Conservation (phyloP, 2,888 invertebrate genomes). For the Quadriops clusia region DNA sequence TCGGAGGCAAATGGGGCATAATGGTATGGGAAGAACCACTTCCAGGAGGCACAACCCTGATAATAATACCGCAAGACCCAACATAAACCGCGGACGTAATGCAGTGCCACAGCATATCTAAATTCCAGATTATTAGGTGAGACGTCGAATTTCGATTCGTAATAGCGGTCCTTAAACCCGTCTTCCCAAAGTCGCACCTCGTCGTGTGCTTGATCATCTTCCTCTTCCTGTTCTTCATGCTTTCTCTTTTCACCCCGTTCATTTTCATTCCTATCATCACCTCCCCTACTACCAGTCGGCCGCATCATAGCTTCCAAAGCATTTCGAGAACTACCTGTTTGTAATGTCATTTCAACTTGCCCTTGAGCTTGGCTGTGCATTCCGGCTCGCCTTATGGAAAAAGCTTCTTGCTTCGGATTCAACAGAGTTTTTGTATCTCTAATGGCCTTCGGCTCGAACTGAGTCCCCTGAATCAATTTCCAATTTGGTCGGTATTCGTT, state of each 20-base stretch:
- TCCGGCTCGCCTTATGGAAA: constrained; percentile 52
- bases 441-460: constrained; percentile 71
- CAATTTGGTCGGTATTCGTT: constrained; percentile 50
- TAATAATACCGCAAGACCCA: constrained; percentile 99
- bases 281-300: constrained; percentile 25
- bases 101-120: constrained; percentile 77
- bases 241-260: constrained; percentile 44
- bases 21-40: constrained; percentile 99
- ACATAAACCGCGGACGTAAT: constrained; percentile 91
- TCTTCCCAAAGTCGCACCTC: constrained; percentile 91
- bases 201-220: constrained; percentile 71
- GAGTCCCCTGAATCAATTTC: constrained; percentile 55
- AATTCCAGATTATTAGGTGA: constrained; percentile 64
- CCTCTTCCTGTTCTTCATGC: constrained; percentile 39
- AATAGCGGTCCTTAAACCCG: constrained; percentile 97
- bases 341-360: no score
- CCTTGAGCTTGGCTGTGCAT: constrained; percentile 38
- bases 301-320: constrained; percentile 42
- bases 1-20: constrained; percentile 99
- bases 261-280: constrained; percentile 13
- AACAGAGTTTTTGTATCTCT: constrained; percentile 42
- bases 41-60: constrained; percentile 98
- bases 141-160: constrained; percentile 88
- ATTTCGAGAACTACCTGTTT: constrained; percentile 19
- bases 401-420: constrained; percentile 68